Percentiles rank a stretch among this genome's conserved stretches.
Conservation (phyloP, 2,888 invertebrate genomes). For the Polylopha cassiicola region DNA sequence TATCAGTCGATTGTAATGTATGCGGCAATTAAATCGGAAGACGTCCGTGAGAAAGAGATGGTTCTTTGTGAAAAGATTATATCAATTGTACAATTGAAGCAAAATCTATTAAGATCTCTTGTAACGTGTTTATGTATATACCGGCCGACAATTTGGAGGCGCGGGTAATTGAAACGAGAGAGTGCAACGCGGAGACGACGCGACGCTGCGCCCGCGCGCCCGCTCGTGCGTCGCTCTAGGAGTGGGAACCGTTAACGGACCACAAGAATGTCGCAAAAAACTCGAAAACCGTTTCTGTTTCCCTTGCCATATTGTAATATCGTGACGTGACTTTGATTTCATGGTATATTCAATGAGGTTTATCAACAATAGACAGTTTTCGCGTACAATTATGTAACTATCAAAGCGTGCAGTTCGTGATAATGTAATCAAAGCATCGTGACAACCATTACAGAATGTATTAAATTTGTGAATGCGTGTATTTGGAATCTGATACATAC, state of each 20-base stretch:
- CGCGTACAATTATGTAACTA: slow-evolving; percentile 52
- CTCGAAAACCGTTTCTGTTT: slow-evolving; percentile 65
- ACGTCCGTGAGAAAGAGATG: slow-evolving; percentile 12
- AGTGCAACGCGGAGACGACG: slow-evolving; percentile 31
- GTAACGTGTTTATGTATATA: slow-evolving; percentile 17
- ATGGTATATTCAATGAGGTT: slow-evolving; percentile 53
- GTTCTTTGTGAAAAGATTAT: slow-evolving; percentile 1
- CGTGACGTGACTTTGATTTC: slow-evolving; percentile 63
- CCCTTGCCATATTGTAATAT: slow-evolving; percentile 63
- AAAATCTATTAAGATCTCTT: slow-evolving; percentile 19
- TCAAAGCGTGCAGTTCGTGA: slow-evolving; percentile 46
- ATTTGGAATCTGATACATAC: too few relatives aligned
- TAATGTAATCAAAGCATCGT: slow-evolving; percentile 36
- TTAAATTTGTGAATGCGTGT: slow-evolving; percentile 4
- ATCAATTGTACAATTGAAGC: too few relatives aligned
- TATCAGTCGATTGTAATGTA: slow-evolving; percentile 42
- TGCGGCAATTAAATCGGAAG: slow-evolving; percentile 40
- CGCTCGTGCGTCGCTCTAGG: slow-evolving; percentile 36
- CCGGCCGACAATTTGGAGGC: neutral
- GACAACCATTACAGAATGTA: slow-evolving; percentile 27
- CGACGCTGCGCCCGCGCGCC: slow-evolving; percentile 27
- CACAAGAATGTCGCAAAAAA: slow-evolving; percentile 66
- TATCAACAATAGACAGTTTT: slow-evolving; percentile 46
- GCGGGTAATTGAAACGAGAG: slow-evolving; percentile 22
- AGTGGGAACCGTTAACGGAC: slow-evolving; percentile 61